Conservation (phyloP, 2,797 vertebrate genomes). For the Benthosema pterotum region DNA sequence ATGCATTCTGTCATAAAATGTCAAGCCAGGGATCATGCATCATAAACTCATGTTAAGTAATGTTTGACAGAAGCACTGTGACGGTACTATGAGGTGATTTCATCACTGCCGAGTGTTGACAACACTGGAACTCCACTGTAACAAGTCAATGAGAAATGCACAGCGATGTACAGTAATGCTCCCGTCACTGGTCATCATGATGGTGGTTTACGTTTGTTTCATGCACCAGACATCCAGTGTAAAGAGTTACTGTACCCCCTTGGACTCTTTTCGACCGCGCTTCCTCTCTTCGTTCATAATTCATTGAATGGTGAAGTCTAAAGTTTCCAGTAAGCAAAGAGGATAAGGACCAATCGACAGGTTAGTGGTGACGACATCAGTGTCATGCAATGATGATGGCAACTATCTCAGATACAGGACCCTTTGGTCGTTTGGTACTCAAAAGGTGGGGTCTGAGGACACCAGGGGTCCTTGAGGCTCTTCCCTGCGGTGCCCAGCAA, state of each 20-base stretch:
- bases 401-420: no score
- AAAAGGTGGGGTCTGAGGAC: no score
- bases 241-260: constrained; percentile 18
- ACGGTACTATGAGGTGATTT: neutral
- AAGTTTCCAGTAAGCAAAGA: constrained; percentile 18
- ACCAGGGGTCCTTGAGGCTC: no score
- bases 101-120: constrained; percentile 3
- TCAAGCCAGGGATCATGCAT: constrained; percentile 8
- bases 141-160: constrained; percentile 13
- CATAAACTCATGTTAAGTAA: neutral
- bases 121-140: neutral
- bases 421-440: no score
- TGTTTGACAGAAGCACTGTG: constrained; percentile 1
- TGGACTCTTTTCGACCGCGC: constrained; percentile 21
- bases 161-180: constrained; percentile 3
- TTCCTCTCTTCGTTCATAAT: constrained; percentile 29
- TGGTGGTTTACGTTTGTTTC: constrained; percentile 11
- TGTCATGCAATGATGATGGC: constrained; percentile 13
- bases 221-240: constrained; percentile 19
- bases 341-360: neutral
- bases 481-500: no score
- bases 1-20: neutral
- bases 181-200: neutral
- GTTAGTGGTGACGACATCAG: constrained; percentile 35
- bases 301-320: constrained; percentile 9